Percentiles rank a stretch among this genome's conserved stretches.
Conservation (phyloP, 2,888 invertebrate genomes). For the Drosophila testacea region DNA sequence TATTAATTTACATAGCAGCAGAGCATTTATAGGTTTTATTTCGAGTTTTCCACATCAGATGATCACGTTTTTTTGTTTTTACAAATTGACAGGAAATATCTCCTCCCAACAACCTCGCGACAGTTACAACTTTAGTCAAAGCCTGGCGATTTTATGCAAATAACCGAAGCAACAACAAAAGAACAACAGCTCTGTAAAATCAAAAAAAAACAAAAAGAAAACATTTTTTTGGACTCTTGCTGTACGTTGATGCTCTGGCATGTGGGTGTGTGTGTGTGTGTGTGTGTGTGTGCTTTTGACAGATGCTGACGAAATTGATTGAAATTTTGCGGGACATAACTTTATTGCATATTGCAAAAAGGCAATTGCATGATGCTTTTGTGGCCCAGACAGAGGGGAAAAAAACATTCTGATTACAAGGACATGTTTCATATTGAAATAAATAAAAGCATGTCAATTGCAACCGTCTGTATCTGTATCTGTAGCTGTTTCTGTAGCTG, state of each 20-base stretch:
- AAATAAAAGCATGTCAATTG: not conserved
- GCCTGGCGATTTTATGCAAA: constrained; percentile 55
- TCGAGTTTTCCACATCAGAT: constrained; percentile 4
- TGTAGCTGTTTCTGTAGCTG: not conserved
- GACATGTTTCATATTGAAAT: constrained; percentile 1
- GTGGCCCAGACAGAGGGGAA: constrained; percentile 9
- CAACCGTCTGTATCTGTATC: not conserved
- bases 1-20: constrained; percentile 6
- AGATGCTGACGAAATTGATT: constrained; percentile 47
- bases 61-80: not conserved
- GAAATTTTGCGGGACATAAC: constrained; percentile 34
- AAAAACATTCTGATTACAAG: constrained; percentile 15
- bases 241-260: constrained; percentile 11
- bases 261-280: constrained; percentile 10
- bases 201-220: constrained; percentile 12
- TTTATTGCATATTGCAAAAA: constrained; percentile 22
- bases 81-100: not conserved
- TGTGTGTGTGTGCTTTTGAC: constrained; percentile 26
- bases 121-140: constrained; percentile 18
- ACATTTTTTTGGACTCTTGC: constrained; percentile 25
- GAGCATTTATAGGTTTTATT: constrained; percentile 11
- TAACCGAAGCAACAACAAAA: constrained; percentile 30
- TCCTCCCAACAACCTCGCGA: constrained; percentile 5
- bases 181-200: constrained; percentile 10
- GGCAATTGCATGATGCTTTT: constrained; percentile 30